These are phyloP conservation scores for Osmerus mordax DNA, from an alignment of 2,113 vertebrate species.

Conservation along the genomic window DNA sequence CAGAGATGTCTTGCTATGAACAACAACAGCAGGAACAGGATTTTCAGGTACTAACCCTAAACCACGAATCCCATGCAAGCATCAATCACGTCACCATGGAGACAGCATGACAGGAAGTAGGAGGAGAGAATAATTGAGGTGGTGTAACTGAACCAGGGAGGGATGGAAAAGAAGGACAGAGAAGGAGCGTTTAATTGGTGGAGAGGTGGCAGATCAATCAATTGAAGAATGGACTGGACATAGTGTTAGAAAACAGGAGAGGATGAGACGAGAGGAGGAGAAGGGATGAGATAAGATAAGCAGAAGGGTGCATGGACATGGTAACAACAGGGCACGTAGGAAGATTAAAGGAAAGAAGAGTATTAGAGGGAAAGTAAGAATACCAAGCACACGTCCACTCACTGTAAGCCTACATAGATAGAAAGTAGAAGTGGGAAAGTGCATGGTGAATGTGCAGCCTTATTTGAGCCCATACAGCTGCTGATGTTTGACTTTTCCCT, in stretches of 20 bases:
- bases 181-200: neutral
- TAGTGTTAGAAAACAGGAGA: neutral
- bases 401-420: too few species aligned
- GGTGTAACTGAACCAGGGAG: neutral
- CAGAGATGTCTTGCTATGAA: conserved; percentile 23
- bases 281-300: neutral
- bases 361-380: too few species aligned
- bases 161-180: neutral
- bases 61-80: conserved; percentile 10
- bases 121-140: neutral
- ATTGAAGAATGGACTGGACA: neutral
- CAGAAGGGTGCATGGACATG: neutral
- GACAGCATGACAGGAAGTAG: neutral
- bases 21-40: conserved; percentile 28
- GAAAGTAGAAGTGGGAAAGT: too few species aligned
- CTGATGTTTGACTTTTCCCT: too few species aligned
- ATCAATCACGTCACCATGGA: neutral
- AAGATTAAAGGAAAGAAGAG: too few species aligned
- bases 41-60: conserved; percentile 37
- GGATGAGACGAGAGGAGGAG: neutral
- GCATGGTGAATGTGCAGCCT: too few species aligned
- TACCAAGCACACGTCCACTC: too few species aligned
- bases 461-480: too few species aligned
- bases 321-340: too few species aligned
- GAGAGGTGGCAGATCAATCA: neutral